phyloP scores from a whole-genome alignment of 2,113 vertebrate genomes.

The Odobenus rosmarus region DNA sequence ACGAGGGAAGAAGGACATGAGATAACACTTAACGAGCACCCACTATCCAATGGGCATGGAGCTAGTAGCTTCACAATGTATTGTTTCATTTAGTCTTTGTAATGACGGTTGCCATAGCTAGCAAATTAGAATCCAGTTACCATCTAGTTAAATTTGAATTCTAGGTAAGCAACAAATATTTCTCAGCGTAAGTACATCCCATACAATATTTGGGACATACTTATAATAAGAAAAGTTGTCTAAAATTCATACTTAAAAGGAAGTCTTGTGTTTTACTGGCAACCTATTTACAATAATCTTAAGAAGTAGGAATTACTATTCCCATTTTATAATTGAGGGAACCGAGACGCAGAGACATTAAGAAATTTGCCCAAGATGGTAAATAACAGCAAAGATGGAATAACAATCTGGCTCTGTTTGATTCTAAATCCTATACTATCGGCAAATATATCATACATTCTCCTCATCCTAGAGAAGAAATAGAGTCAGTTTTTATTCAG shows the following conservation, averaged over 20 bases:
- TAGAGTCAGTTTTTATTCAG: not conserved
- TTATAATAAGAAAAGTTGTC: not conserved
- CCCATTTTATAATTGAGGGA: not conserved
- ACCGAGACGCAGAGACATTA: not conserved
- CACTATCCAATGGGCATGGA: not conserved
- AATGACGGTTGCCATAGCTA: not conserved
- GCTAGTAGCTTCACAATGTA: not conserved
- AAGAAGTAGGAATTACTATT: not conserved
- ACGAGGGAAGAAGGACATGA: not conserved
- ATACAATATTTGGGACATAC: not conserved
- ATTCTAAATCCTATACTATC: not conserved
- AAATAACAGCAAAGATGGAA: not conserved
- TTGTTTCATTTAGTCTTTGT: slow-evolving; percentile 36
- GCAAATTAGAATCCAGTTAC: slow-evolving; percentile 48
- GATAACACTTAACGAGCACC: not conserved
- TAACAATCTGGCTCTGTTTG: not conserved
- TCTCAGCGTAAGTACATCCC: not conserved
- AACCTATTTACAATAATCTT: not conserved
- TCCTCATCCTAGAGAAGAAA: not conserved
- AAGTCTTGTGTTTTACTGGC: not conserved
- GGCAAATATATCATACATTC: not conserved
- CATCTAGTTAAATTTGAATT: slow-evolving; percentile 34
- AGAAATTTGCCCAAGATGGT: not conserved
- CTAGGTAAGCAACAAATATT: not conserved
- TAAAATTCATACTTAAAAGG: slow-evolving; percentile 13